These are phyloP conservation scores for Ostrea edulis DNA, from an alignment of 1,140 invertebrate genomes.

Conservation along the genomic window DNA sequence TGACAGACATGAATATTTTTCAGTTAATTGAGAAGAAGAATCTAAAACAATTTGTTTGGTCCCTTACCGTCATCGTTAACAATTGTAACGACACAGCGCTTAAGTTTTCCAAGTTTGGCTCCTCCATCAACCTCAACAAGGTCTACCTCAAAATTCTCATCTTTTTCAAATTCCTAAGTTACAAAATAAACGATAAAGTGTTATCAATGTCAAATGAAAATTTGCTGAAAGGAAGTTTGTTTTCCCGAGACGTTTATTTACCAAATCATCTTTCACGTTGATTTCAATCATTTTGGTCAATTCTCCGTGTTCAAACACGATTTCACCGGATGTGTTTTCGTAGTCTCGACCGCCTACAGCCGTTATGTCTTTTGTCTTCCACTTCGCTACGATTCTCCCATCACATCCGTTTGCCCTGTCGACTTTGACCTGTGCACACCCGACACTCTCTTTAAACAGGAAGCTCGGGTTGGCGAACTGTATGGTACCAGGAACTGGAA, in stretches of 20 bases:
- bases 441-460: constrained; percentile 84
- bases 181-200: neutral
- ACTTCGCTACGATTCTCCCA: constrained; percentile 82
- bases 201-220: neutral
- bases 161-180: constrained; percentile 83
- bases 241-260: constrained; percentile 48
- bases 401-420: constrained; percentile 82
- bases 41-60: neutral
- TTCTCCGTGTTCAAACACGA: constrained; percentile 84
- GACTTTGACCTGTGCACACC: constrained; percentile 82
- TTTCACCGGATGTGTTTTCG: constrained; percentile 78
- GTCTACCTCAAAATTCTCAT: constrained; percentile 85
- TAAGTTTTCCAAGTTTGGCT: constrained; percentile 82
- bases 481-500: constrained; percentile 83
- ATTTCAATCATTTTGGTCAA: constrained; percentile 82
- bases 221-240: too few relatives aligned
- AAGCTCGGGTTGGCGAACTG: constrained; percentile 83
- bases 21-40: neutral
- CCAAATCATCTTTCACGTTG: constrained; percentile 83
- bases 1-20: neutral
- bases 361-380: constrained; percentile 83
- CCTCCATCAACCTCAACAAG: constrained; percentile 82
- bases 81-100: constrained; percentile 84
- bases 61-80: constrained; percentile 84
- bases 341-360: constrained; percentile 83